phyloP scores from a whole-genome alignment of 2,888 invertebrate genomes.

The Geophilus truncorum region DNA sequence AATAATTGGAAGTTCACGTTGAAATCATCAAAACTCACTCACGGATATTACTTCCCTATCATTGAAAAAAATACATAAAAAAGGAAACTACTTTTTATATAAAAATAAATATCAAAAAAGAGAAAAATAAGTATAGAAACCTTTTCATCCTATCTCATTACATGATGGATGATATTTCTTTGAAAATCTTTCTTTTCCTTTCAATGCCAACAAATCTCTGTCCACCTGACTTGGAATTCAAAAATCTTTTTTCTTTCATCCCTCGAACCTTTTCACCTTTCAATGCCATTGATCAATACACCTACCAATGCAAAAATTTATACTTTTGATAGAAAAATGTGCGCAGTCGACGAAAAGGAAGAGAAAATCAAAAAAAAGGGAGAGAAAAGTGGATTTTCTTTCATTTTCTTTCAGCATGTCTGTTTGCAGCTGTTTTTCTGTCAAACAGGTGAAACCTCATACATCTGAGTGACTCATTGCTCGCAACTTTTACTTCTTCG shows the following conservation, averaged over 20 bases:
- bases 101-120: not conserved
- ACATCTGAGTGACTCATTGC: not conserved
- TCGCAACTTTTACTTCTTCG: not conserved
- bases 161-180: conserved; percentile 2
- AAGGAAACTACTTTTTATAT: too few species aligned
- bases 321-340: not conserved
- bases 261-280: not conserved
- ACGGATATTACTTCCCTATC: not conserved
- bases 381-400: not conserved
- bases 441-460: not conserved
- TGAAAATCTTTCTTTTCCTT: not conserved
- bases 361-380: not conserved
- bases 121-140: not conserved
- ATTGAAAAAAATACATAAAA: not conserved
- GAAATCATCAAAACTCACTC: not conserved
- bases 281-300: not conserved
- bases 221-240: not conserved
- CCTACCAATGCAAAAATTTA: not conserved
- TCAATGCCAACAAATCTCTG: not conserved
- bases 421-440: conserved; percentile 7
- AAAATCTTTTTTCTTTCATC: too few species aligned
- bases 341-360: not conserved
- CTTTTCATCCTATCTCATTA: conserved; percentile 1
- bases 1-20: too few species aligned
- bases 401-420: not conserved